Conservation (phyloP, 2,113 vertebrate species). For the Epinephelus moara region DNA sequence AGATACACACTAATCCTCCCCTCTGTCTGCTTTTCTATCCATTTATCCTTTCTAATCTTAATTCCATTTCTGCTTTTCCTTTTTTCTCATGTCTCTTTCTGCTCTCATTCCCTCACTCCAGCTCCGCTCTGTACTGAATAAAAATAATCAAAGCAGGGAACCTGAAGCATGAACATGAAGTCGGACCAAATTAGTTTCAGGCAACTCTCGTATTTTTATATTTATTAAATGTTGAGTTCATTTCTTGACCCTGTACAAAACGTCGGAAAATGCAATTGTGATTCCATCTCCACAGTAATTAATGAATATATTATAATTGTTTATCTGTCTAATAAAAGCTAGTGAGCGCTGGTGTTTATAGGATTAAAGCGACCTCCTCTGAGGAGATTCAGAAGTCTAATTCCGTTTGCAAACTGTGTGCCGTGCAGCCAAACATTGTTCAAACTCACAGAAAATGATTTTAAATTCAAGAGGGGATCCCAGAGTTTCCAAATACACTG, state of each 20-base stretch:
- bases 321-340: not conserved
- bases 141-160: not conserved
- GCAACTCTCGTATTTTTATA: not conserved
- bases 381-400: not conserved
- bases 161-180: not conserved
- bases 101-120: not conserved
- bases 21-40: not conserved
- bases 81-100: not conserved
- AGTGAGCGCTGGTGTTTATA: not conserved
- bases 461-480: too few species aligned
- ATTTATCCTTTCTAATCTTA: not conserved
- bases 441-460: too few species aligned
- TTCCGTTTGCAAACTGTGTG: not conserved
- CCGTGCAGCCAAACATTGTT: too few species aligned
- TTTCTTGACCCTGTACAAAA: not conserved
- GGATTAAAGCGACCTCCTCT: not conserved
- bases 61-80: not conserved
- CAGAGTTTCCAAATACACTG: too few species aligned
- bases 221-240: not conserved
- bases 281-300: not conserved
- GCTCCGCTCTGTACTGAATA: not conserved
- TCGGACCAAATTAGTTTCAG: not conserved
- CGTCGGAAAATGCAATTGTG: not conserved
- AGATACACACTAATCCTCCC: conserved; percentile 7
- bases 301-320: not conserved